Conservation (phyloP, 30 jellyfish, hydroid and myxozoan species). For the Aurelia coerulea region DNA sequence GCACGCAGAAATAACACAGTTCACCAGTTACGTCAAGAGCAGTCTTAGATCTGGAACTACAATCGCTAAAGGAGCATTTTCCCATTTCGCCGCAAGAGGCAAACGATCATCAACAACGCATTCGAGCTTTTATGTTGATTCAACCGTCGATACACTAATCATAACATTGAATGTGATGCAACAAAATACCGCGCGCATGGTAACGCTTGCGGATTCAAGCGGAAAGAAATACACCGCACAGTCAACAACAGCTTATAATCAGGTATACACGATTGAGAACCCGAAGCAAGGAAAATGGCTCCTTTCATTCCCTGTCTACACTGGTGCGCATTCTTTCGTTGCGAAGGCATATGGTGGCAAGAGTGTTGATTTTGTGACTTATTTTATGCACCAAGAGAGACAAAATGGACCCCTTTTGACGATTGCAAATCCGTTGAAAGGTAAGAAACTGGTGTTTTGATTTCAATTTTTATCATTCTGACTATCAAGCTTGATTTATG, state of each 20-base stretch:
- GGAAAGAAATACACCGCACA: slow-evolving; percentile 33
- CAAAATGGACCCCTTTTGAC: slow-evolving; percentile 14
- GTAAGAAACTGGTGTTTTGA: background rate
- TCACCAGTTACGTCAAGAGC: slow-evolving; percentile 46
- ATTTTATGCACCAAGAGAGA: slow-evolving; percentile 61
- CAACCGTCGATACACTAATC: slow-evolving; percentile 33
- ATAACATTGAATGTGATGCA: slow-evolving; percentile 38
- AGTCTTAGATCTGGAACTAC: slow-evolving; percentile 49
- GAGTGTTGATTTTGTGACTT: slow-evolving; percentile 19
- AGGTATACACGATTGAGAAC: slow-evolving; percentile 40
- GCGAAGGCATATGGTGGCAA: slow-evolving; percentile 26
- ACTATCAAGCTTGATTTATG: too few relatives aligned
- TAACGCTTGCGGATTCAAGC: slow-evolving; percentile 29
- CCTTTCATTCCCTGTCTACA: slow-evolving; percentile 14
- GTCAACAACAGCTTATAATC: slow-evolving; percentile 29
- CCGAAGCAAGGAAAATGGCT: slow-evolving; percentile 59
- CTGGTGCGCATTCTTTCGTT: slow-evolving; percentile 23
- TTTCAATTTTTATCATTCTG: too few relatives aligned
- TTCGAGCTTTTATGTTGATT: slow-evolving; percentile 39
- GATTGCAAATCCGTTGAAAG: slow-evolving; percentile 40
- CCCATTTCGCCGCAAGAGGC: slow-evolving; percentile 5
- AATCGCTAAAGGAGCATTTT: slow-evolving; percentile 65
- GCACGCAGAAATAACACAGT: slow-evolving; percentile 40
- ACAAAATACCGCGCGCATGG: slow-evolving; percentile 21
- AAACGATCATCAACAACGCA: slow-evolving; percentile 3